Percentiles rank a stretch among this genome's conserved stretches.
These are phyloP conservation scores for Varanus komodoensis DNA, from an alignment of 2,113 vertebrate genomes.

Conservation along the genomic window DNA sequence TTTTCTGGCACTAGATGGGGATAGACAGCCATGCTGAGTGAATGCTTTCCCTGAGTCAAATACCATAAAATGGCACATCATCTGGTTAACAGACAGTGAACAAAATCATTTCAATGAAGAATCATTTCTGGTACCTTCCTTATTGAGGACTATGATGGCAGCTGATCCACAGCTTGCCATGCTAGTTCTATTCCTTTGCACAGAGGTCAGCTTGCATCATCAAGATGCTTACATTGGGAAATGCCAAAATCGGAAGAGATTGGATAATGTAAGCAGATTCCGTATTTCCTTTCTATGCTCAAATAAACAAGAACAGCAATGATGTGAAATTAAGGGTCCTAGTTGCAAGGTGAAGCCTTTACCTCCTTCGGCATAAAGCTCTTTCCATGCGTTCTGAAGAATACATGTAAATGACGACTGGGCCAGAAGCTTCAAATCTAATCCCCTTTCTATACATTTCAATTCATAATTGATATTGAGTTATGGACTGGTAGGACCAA, in stretches of 20 bases:
- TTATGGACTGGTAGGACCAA: too few relatives aligned
- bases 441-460: too few relatives aligned
- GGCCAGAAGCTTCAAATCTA: too few relatives aligned
- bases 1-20: constrained; percentile 66
- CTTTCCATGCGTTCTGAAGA: not conserved
- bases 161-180: not conserved
- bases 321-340: not conserved
- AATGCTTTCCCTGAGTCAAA: not conserved
- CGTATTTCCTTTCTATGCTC: constrained; percentile 32
- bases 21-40: constrained; percentile 47
- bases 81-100: constrained; percentile 30
- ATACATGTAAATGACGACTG: not conserved
- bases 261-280: not conserved
- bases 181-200: not conserved
- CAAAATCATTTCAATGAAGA: constrained; percentile 49
- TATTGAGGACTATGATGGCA: constrained; percentile 40
- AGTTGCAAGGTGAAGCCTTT: too few relatives aligned
- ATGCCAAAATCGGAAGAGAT: not conserved
- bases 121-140: constrained; percentile 34
- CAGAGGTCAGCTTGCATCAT: not conserved
- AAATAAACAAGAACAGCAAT: not conserved
- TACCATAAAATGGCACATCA: constrained; percentile 6
- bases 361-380: too few relatives aligned
- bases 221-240: constrained; percentile 7
- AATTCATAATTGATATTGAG: too few relatives aligned